phyloP scores from a whole-genome alignment of 2,113 vertebrate species.

The Tapirus terrestris region DNA sequence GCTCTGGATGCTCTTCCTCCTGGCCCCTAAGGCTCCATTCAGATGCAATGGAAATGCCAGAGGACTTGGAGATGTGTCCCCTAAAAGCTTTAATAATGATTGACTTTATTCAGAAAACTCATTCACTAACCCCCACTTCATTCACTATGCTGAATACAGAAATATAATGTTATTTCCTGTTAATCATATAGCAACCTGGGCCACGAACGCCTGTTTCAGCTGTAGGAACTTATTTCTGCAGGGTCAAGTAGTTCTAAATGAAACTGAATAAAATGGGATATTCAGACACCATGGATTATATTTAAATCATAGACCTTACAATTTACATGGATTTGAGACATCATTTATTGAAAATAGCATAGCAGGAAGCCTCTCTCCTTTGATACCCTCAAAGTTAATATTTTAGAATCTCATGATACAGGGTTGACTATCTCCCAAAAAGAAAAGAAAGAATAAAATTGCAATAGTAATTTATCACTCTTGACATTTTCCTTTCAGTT shows the following conservation, averaged over 20 bases:
- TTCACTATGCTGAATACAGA: constrained; percentile 12
- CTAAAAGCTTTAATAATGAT: constrained; percentile 42
- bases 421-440: constrained; percentile 40
- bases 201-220: not conserved
- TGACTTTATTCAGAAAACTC: constrained; percentile 52
- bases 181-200: not conserved
- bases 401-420: constrained; percentile 55
- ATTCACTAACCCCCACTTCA: not conserved
- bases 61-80: constrained; percentile 25
- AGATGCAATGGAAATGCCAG: not conserved
- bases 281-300: constrained; percentile 27
- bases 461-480: constrained; percentile 65
- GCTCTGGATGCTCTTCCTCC: constrained; percentile 31
- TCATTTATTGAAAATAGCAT: constrained; percentile 47
- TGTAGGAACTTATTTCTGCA: not conserved
- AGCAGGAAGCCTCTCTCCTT: constrained; percentile 46
- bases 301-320: constrained; percentile 26
- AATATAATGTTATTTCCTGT: not conserved
- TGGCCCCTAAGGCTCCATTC: constrained; percentile 47
- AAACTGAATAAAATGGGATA: constrained; percentile 7
- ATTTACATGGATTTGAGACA: constrained; percentile 51
- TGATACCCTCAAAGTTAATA: constrained; percentile 48
- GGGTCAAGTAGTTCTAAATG: constrained; percentile 44
- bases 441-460: constrained; percentile 26
- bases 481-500: constrained; percentile 58